Evolutionary conservation across 2,888 invertebrate species (phyloP).

Genomic region (Criorhina ranunculi): DNA sequence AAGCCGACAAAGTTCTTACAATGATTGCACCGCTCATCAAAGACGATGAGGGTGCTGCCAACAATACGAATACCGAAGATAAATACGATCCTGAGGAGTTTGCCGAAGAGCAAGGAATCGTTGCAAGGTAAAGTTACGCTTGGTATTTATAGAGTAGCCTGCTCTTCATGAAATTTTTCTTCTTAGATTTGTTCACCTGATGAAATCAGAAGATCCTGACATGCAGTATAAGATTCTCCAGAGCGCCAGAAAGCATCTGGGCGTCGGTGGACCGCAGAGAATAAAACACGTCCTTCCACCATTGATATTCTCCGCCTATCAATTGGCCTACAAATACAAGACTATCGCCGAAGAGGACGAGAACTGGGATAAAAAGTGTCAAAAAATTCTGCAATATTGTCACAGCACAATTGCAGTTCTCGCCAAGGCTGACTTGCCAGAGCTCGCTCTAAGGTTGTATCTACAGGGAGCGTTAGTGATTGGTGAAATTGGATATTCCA

Average conservation of each 20-base stretch:
- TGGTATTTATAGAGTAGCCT: no score
- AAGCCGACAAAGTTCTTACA: conserved; percentile 91
- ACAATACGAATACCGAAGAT: conserved; percentile 84
- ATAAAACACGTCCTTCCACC: conserved; percentile 97
- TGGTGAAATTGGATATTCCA: conserved; percentile 95
- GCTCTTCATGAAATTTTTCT: not conserved
- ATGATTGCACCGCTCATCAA: conserved; percentile 94
- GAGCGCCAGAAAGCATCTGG: conserved; percentile 94
- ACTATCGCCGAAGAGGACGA: conserved; percentile 93
- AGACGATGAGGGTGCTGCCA: conserved; percentile 89
- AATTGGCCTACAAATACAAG: conserved; percentile 93
- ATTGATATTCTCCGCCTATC: conserved; percentile 96
- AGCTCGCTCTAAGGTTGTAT: conserved; percentile 96
- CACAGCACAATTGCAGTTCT: conserved; percentile 97
- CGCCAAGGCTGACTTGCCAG: conserved; percentile 97
- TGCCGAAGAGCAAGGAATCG: conserved; percentile 96
- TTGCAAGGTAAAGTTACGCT: conserved; percentile 87
- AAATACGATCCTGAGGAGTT: conserved; percentile 95
- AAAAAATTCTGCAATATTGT: conserved; percentile 99
- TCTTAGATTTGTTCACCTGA: conserved; percentile 91
- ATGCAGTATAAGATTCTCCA: conserved; percentile 96
- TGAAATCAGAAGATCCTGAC: conserved; percentile 91
- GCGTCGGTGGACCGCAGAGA: conserved; percentile 94
- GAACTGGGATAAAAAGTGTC: conserved; percentile 99
- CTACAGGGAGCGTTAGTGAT: conserved; percentile 98